Evolutionary conservation across 2,113 vertebrate species (phyloP).

Genomic region (Stigmatopora argus): DNA sequence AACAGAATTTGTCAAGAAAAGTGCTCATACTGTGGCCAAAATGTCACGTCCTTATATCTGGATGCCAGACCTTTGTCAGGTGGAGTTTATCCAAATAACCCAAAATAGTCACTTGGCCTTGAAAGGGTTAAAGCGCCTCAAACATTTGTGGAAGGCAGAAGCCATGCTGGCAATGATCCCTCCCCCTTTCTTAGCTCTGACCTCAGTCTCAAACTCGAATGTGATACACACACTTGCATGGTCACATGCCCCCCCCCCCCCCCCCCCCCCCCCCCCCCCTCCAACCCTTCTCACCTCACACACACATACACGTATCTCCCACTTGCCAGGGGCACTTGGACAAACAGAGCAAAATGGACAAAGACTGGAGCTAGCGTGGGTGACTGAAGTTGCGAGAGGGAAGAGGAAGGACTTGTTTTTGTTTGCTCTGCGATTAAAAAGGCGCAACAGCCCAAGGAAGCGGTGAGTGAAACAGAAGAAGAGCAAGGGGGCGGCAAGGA

Average conservation of each 20-base stretch:
- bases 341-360: neutral
- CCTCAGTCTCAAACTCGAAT: constrained; percentile 60
- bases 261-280: constrained; percentile 10
- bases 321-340: constrained; percentile 15
- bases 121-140: constrained; percentile 40
- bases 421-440: constrained; percentile 43
- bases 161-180: constrained; percentile 47
- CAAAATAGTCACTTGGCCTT: too few relatives aligned
- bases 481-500: constrained; percentile 13
- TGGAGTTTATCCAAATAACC: too few relatives aligned
- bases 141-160: constrained; percentile 41
- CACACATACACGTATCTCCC: constrained; percentile 10
- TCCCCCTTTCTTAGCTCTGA: constrained; percentile 61
- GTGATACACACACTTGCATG: constrained; percentile 23
- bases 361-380: constrained; percentile 11
- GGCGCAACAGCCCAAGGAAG: constrained; percentile 35
- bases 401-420: constrained; percentile 29
- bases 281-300: constrained; percentile 12
- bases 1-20: too few relatives aligned
- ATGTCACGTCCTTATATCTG: too few relatives aligned
- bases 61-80: too few relatives aligned
- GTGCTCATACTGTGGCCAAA: too few relatives aligned
- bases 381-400: constrained; percentile 25
- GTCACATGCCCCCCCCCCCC: constrained; percentile 25
- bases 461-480: constrained; percentile 35